phyloP scores from a whole-genome alignment of 2,113 vertebrate genomes.

The Heteronetta atricapilla region DNA sequence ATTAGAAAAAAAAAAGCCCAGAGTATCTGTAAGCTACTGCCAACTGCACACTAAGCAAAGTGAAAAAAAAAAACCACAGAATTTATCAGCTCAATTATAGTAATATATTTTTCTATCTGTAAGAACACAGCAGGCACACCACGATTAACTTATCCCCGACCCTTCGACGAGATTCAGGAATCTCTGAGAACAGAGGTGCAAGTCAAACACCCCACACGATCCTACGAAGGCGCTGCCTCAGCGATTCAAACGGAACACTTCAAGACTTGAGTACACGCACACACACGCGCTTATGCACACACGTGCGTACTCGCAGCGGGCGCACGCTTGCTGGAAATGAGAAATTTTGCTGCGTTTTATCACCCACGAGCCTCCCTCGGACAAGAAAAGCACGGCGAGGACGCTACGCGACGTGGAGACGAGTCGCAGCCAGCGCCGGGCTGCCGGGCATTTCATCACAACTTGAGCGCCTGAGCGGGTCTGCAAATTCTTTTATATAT shows the following conservation, averaged over 20 bases:
- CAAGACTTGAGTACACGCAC: not conserved
- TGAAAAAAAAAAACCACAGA: not conserved
- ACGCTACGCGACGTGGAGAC: not conserved
- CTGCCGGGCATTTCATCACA: not conserved
- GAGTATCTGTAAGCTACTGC: not conserved
- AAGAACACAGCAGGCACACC: conserved; percentile 8
- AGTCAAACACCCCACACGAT: not conserved
- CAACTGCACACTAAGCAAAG: conserved; percentile 7
- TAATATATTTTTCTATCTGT: not conserved
- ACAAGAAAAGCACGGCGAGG: not conserved
- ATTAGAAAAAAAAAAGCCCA: not conserved
- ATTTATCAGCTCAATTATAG: conserved; percentile 49
- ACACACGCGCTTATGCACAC: not conserved
- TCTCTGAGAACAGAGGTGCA: not conserved
- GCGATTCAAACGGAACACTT: not conserved
- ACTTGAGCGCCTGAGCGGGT: not conserved
- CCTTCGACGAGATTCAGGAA: conserved; percentile 32
- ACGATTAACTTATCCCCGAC: conserved; percentile 49
- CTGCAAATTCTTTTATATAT: not conserved
- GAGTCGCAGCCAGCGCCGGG: not conserved
- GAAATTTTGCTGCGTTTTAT: not conserved
- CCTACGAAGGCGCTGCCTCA: not conserved
- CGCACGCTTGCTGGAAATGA: not conserved
- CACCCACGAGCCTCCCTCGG: not conserved
- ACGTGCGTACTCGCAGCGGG: not conserved